Percentiles rank a stretch among this genome's conserved stretches.
Conservation (phyloP, 2,888 invertebrate species). For the Lottia scabra region DNA sequence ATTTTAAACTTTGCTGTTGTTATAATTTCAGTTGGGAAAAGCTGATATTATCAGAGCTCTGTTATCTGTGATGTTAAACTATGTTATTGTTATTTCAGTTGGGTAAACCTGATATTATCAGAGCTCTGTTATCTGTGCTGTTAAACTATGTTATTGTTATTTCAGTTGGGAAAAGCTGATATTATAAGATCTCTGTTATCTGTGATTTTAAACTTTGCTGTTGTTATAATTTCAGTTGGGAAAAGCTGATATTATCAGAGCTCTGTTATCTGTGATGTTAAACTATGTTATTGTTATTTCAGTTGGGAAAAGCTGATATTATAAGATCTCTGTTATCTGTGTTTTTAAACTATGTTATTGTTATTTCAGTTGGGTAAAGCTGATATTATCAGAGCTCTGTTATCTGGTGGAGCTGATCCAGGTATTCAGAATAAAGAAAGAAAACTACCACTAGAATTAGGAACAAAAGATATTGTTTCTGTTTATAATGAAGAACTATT, state of each 20-base stretch:
- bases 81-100: too few relatives aligned
- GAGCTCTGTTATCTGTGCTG: background rate
- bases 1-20: too few relatives aligned
- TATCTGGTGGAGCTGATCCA: conserved; percentile 75
- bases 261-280: conserved; percentile 70
- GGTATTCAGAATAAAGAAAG: conserved; percentile 73
- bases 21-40: too few relatives aligned
- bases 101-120: too few relatives aligned
- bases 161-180: conserved; percentile 74
- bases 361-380: conserved; percentile 71
- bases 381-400: conserved; percentile 74
- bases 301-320: conserved; percentile 74
- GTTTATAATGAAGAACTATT: conserved; percentile 76
- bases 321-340: conserved; percentile 74
- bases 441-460: conserved; percentile 73
- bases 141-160: conserved; percentile 71
- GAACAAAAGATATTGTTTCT: conserved; percentile 71
- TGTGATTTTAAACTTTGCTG: conserved; percentile 29
- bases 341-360: background rate
- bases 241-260: conserved; percentile 74
- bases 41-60: too few relatives aligned
- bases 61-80: too few relatives aligned
- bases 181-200: too few relatives aligned
- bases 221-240: conserved; percentile 69
- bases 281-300: conserved; percentile 19